Evolutionary conservation across 2,888 invertebrate species (phyloP).

Genomic region (Lysandra coridon): DNA sequence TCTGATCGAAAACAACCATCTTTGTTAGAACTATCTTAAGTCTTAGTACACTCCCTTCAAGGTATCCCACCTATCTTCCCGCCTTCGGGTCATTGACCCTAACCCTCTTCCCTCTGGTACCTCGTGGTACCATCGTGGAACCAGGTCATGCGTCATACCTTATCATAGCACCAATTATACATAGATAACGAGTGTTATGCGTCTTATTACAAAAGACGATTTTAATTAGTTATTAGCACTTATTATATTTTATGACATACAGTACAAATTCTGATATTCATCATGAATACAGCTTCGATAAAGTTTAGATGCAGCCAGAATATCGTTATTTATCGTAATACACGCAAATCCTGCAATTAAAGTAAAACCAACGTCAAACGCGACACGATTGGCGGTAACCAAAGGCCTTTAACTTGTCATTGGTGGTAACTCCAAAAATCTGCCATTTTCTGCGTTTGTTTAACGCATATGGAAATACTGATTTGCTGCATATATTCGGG

Average conservation of each 20-base stretch:
- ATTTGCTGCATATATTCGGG: too few species aligned
- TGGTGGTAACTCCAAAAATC: too few species aligned
- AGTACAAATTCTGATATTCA: too few species aligned
- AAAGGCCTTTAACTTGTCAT: too few species aligned
- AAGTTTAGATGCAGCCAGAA: too few species aligned
- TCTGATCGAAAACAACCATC: background rate
- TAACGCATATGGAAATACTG: too few species aligned
- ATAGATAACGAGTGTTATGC: background rate
- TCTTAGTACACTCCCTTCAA: background rate
- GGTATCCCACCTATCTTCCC: background rate
- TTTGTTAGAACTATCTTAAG: background rate
- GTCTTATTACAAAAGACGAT: background rate
- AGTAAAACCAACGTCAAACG: too few species aligned
- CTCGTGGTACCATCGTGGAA: background rate
- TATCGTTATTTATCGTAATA: too few species aligned
- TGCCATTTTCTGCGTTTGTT: too few species aligned
- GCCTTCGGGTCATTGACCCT: background rate
- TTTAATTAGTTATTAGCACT: background rate
- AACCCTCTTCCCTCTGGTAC: conserved; percentile 17
- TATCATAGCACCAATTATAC: conserved; percentile 3
- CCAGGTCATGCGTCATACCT: conserved; percentile 14
- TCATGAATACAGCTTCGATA: too few species aligned
- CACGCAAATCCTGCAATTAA: too few species aligned
- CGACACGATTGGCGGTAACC: too few species aligned
- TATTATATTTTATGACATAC: background rate